These are phyloP conservation scores for Matsumurasca onukii DNA, from an alignment of 1,140 invertebrate genomes.

Conservation along the genomic window DNA sequence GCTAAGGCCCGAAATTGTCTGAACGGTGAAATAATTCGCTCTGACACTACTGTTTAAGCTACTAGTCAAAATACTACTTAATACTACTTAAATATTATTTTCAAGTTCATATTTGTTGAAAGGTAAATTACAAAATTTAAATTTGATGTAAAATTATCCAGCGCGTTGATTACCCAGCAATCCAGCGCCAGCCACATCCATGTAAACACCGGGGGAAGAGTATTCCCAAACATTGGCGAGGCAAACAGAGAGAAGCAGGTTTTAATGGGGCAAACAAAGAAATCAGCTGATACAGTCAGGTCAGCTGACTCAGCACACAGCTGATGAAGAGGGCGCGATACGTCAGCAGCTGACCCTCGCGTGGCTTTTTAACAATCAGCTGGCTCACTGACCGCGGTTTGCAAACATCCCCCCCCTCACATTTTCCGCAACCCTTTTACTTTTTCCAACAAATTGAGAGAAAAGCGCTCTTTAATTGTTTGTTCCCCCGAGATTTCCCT, in stretches of 20 bases:
- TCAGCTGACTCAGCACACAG: background rate
- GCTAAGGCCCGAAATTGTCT: no score
- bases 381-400: background rate
- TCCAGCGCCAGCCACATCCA: no score
- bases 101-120: no score
- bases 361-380: background rate
- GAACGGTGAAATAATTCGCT: no score
- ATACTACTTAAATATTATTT: no score
- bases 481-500: background rate
- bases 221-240: no score
- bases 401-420: background rate
- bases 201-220: no score
- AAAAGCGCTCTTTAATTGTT: slow-evolving; percentile 13
- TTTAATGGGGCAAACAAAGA: slow-evolving; percentile 24
- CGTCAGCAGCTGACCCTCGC: background rate
- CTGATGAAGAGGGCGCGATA: background rate
- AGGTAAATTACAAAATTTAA: no score
- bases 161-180: no score
- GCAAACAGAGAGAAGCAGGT: slow-evolving; percentile 5
- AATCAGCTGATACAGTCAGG: background rate
- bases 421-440: background rate
- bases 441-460: slow-evolving; percentile 26
- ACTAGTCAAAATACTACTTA: no score
- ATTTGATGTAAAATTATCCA: no score
- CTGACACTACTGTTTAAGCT: no score